Evolutionary conservation across 2,888 invertebrate species (phyloP), one percentile per base, ranked within the genome.

Genomic region (Magallana nippona): DNA sequence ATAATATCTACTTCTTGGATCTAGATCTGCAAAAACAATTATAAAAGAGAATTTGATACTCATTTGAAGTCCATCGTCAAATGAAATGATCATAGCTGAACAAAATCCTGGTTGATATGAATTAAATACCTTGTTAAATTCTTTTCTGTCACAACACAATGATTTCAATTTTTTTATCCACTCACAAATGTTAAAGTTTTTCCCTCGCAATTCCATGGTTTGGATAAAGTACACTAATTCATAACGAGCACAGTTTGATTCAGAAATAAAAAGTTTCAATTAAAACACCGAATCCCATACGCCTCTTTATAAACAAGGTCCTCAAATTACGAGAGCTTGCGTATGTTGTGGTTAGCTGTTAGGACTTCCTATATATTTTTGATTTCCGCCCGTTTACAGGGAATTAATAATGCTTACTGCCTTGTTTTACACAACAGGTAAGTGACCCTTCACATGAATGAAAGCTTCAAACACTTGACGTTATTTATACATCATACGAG

Each of bases 341-440:
- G 71, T 71, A 71, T 71, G 32, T 71, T 71, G 71, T 27, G 71
- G 71, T 71, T 27, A 71, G 32, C 27, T 71, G 13, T 22, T 71
- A 22, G 27, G 27, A 27, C 71, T 71, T 71, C 71, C 71, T 71
- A 71, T 71, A 44, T 44, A 71, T 71, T 71, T 71, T 71, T 71
- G 71, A 71, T 71, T 71, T 71, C 71, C 71, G 71, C 71, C 32
- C 32, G 71, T 71, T 71, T 71, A 71, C 71, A 15, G 71, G 17
- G 71, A 27, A 71, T 71, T 71, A 71, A 71, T 71, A 71, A 71
- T 32, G 27, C 71, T 71, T 71, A 27, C 19, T 71, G 71, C 71
- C 22, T 27, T 71, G 22, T 71, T 11, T 27, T 27, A 71, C 27
- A 22, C 71, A 22, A 71, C 71, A 71, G 71, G 71, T 71, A 71